Conservation (phyloP, 2,113 vertebrate species). For the Felis chaus region DNA sequence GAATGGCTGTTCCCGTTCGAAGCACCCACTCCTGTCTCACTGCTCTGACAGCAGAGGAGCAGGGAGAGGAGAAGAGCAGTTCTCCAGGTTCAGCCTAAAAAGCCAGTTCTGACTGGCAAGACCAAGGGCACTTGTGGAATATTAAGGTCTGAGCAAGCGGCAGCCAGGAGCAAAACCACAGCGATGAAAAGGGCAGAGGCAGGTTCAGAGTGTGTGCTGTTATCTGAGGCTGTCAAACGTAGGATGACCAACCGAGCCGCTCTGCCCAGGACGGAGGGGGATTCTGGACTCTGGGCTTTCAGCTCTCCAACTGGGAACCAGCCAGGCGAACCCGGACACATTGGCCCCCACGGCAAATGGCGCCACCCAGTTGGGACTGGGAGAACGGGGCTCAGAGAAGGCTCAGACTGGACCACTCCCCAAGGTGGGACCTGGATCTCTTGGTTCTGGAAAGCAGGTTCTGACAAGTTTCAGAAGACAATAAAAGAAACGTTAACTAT, state of each 20-base stretch:
- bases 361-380: background rate
- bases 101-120: background rate
- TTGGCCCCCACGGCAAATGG: too few relatives aligned
- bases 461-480: background rate
- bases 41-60: background rate
- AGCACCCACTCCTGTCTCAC: background rate
- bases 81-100: background rate
- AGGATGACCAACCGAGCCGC: background rate
- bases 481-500: background rate
- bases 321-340: background rate
- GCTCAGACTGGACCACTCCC: background rate
- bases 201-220: background rate
- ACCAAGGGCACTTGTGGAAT: background rate
- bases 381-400: background rate
- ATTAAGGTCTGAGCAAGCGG: background rate
- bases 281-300: background rate
- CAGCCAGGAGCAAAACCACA: background rate
- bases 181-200: background rate
- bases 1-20: fast-evolving
- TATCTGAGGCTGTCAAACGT: fast-evolving
- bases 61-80: fast-evolving
- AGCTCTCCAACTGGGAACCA: background rate
- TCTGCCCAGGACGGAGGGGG: background rate
- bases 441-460: background rate
- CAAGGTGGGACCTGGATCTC: background rate